Base-by-base conservation (phyloP, 2,797 vertebrate genomes). In the Euthynnus affinis region DNA sequence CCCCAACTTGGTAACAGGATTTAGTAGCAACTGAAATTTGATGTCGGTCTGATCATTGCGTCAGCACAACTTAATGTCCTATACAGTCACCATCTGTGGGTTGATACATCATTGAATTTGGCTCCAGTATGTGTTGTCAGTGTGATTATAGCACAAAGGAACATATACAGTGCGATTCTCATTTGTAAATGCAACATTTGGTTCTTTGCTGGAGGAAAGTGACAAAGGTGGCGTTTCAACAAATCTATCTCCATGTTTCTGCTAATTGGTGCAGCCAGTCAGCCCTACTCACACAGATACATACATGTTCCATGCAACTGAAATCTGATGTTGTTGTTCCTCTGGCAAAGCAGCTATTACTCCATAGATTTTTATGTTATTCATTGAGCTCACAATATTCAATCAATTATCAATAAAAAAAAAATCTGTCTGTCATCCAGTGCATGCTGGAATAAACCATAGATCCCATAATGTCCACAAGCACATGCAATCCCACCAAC, bases 1-100 rank as follows among this genome's bases (percentile, higher is more conserved):
- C 51, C 15, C 9, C 10, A 46, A 49, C 27, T 22, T 12, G 17
- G 18, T 27, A 48, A 37, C 9, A 22, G 17, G 56, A 46, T 25
- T 46, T 48, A 48, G n/a, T 44, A 20, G 32, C 25, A 37, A 8
- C 9, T 13, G 12, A 56, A 71, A 23, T 64, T 56, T 55, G 58
- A 58, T 29, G 44, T 40, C n/a, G n/a, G 37, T 34, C 62, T 57
- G 59, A 74, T 78, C 13, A 74, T 14, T 53, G 27, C 64, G 15
- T 60, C 40, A 70, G 51, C 34, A 27, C 6, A 51, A 34, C 23
- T 49, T 17, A 12, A 49, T 51, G n/a, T 27, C 37, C 29, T 71
- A n/a, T 61, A 34, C 8, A n/a, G 15, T 66, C 34, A 18, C 59
- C 44, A 52, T 58, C 52, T 58, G 52, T 40, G 18, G 34, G 14